Evolutionary conservation across 2,113 vertebrate species (phyloP).

Genomic region (Mesoclemmys tuberculata): DNA sequence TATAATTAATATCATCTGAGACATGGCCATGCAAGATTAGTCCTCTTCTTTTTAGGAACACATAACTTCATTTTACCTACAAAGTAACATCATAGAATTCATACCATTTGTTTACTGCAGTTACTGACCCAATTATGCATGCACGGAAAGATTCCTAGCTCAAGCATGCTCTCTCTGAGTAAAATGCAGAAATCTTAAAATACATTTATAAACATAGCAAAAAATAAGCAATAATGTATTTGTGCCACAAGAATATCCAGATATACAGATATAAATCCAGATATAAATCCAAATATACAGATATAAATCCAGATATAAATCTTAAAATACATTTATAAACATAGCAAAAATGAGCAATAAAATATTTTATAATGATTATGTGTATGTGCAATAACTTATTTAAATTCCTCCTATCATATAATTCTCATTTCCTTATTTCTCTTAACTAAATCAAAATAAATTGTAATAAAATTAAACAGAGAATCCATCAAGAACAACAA

Average conservation of each 20-base stretch:
- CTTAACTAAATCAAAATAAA: conserved; percentile 69
- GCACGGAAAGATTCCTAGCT: background rate
- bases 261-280: too few relatives aligned
- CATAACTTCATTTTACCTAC: conserved; percentile 14
- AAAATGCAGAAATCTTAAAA: conserved; percentile 37
- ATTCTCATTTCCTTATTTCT: conserved; percentile 50
- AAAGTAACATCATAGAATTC: conserved; percentile 20
- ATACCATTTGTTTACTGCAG: background rate
- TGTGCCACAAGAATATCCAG: too few relatives aligned
- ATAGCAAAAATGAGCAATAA: conserved; percentile 51
- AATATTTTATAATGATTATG: conserved; percentile 65
- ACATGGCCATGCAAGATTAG: background rate
- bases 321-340: conserved; percentile 50
- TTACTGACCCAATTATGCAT: conserved; percentile 42
- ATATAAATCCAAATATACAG: too few relatives aligned
- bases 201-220: background rate
- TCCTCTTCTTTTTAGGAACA: background rate
- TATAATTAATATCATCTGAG: background rate
- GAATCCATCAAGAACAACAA: conserved; percentile 63
- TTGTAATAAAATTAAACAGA: conserved; percentile 45
- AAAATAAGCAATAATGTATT: conserved; percentile 60
- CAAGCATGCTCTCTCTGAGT: background rate
- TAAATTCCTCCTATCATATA: conserved; percentile 51
- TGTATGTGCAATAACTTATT: conserved; percentile 60
- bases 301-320: too few relatives aligned